Conservation (phyloP, 2,113 vertebrate species). For the Chitala chitala region DNA sequence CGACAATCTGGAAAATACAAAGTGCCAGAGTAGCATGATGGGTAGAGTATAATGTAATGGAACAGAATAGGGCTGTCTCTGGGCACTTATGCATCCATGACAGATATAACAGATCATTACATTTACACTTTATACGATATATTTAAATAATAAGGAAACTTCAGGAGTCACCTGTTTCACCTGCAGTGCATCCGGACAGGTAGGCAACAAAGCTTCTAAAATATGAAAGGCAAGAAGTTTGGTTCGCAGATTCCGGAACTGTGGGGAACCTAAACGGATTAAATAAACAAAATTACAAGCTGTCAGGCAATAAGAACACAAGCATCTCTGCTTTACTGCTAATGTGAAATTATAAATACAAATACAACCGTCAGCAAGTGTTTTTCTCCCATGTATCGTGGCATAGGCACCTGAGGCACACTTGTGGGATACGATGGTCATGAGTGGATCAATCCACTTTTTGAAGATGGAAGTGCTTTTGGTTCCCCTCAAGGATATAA, state of each 20-base stretch:
- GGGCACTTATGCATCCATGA: too few relatives aligned
- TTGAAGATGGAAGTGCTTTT: conserved; percentile 57
- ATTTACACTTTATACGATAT: not conserved
- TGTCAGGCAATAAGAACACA: not conserved
- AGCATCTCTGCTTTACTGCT: not conserved
- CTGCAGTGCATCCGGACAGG: conserved; percentile 58
- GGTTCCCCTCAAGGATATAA: conserved; percentile 59
- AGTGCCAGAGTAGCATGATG: not conserved
- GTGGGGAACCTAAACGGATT: conserved; percentile 45
- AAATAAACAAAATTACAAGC: not conserved
- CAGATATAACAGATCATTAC: not conserved
- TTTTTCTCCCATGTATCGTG: too few relatives aligned
- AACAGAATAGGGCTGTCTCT: too few relatives aligned
- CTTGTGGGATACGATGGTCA: conserved; percentile 64
- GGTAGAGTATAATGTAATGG: not conserved
- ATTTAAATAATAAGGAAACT: not conserved
- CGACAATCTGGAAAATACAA: conserved; percentile 56
- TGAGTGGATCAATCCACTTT: conserved; percentile 69
- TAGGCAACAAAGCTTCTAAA: conserved; percentile 64
- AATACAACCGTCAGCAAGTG: not conserved
- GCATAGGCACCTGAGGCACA: conserved; percentile 48
- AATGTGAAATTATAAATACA: not conserved
- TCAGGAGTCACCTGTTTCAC: conserved; percentile 56
- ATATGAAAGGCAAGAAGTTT: conserved; percentile 70
- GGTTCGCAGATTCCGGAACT: conserved; percentile 64